Conservation (phyloP, 2,113 vertebrate species). For the Myodes glareolus region DNA sequence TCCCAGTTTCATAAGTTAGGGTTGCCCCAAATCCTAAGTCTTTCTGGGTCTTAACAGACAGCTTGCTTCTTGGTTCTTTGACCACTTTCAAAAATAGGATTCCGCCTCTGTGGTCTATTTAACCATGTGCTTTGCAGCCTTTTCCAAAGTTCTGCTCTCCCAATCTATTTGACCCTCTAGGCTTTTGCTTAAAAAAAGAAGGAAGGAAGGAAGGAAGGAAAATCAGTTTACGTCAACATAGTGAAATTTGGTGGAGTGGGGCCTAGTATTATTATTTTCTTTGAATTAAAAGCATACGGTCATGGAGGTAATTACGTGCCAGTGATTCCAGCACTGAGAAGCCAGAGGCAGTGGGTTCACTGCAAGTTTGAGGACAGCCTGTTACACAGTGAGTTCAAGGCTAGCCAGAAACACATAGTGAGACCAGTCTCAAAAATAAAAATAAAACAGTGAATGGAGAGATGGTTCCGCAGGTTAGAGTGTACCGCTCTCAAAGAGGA, state of each 20-base stretch:
- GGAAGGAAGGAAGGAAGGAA: background rate
- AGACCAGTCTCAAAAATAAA: background rate
- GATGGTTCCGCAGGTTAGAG: background rate
- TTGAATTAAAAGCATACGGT: background rate
- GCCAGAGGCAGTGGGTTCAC: background rate
- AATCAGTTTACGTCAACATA: slow-evolving; percentile 38
- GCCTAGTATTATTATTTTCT: background rate
- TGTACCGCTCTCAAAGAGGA: background rate
- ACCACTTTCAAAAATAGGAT: background rate
- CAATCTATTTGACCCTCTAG: slow-evolving; percentile 4
- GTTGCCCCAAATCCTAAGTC: background rate
- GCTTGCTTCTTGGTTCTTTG: slow-evolving; percentile 7
- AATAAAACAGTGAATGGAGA: background rate
- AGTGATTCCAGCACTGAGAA: background rate
- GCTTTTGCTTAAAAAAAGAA: background rate
- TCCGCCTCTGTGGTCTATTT: background rate
- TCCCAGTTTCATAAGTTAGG: background rate
- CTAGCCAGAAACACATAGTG: background rate
- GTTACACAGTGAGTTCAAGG: background rate
- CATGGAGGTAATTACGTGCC: background rate
- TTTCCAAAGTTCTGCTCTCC: slow-evolving; percentile 30
- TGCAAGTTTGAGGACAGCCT: background rate
- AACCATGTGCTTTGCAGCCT: slow-evolving; percentile 26
- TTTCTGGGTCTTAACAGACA: slow-evolving; percentile 41
- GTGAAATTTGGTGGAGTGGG: background rate